A percentile compares a stretch with the other conserved stretches of the same genome.
Conservation (phyloP, 1,140 invertebrate species). For the Drosophila kepulauana region DNA sequence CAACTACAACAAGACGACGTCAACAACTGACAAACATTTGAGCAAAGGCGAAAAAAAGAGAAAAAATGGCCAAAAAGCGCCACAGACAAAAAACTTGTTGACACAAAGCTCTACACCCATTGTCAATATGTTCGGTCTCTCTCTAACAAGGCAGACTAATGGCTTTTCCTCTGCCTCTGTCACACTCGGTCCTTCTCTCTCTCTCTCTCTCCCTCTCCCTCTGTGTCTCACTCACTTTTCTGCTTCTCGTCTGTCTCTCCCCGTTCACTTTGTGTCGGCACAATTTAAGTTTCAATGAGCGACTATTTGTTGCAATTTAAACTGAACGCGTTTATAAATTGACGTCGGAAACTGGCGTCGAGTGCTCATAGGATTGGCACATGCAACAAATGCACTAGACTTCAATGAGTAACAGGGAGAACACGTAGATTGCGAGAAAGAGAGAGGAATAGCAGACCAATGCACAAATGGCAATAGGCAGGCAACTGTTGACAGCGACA, state of each 20-base stretch:
- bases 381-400: not conserved
- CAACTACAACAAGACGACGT: conserved; percentile 47
- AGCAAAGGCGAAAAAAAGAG: conserved; percentile 34
- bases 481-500: conserved; percentile 33
- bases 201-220: conserved; percentile 33
- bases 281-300: conserved; percentile 84
- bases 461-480: conserved; percentile 33
- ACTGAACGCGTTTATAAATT: conserved; percentile 83
- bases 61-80: conserved; percentile 73
- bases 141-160: conserved; percentile 4
- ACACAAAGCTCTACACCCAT: conserved; percentile 69
- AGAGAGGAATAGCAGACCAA: not conserved
- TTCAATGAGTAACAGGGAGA: not conserved
- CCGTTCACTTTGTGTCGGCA: conserved; percentile 76
- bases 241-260: conserved; percentile 16
- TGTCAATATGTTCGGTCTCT: conserved; percentile 34
- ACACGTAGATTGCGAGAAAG: not conserved
- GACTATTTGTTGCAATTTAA: conserved; percentile 84
- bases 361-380: conserved; percentile 40
- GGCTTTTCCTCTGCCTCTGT: not conserved
- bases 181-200: conserved; percentile 24
- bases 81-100: conserved; percentile 71
- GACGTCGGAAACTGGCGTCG: conserved; percentile 71
- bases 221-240: conserved; percentile 6
- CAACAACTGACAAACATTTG: conserved; percentile 68